A percentile compares a stretch with the other conserved stretches of the same genome.
phyloP scores from a whole-genome alignment of 2,888 invertebrate genomes.

The Nemoura dubitans region DNA sequence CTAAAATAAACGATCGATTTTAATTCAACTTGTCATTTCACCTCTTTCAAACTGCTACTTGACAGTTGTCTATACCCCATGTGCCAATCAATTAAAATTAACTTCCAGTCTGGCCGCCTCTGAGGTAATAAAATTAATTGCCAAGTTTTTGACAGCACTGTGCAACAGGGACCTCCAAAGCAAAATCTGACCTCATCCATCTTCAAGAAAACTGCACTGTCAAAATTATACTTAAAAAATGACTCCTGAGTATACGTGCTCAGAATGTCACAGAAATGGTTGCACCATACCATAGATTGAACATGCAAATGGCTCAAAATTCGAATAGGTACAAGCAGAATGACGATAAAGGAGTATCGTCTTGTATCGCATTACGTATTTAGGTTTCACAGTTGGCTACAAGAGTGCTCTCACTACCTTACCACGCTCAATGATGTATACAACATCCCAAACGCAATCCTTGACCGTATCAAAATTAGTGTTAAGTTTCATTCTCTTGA shows the following conservation, averaged over 20 bases:
- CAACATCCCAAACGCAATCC: neutral
- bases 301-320: no score
- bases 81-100: neutral
- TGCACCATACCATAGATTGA: no score
- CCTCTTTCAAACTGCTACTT: no score
- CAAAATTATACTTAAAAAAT: no score
- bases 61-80: neutral
- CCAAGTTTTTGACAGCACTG: neutral
- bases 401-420: neutral
- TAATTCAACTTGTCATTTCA: no score
- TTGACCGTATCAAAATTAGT: no score
- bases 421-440: neutral
- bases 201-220: neutral
- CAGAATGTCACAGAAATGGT: no score
- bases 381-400: neutral
- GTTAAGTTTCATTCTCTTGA: no score
- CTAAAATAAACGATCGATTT: no score
- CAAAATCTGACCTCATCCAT: constrained; percentile 1
- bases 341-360: neutral
- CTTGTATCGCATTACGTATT: neutral
- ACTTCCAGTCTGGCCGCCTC: neutral
- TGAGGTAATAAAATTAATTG: neutral
- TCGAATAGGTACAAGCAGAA: neutral
- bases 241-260: no score
- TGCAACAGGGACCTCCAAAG: neutral